Base-by-base conservation (phyloP, 2,113 vertebrate species). In the Epinephelus lanceolatus region DNA sequence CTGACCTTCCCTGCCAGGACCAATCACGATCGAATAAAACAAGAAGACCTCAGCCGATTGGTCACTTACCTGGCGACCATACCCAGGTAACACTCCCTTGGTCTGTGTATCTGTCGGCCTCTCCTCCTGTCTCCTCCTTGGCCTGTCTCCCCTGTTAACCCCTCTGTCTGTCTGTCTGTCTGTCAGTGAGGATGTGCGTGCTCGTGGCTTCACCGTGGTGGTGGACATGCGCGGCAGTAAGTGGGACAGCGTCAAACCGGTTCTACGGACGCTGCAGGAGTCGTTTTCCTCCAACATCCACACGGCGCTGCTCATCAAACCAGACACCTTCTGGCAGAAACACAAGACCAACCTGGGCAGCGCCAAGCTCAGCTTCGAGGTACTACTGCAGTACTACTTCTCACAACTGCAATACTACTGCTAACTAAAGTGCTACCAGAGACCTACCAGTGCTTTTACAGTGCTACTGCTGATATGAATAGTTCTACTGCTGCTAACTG, bases 301-400 rank as follows among this genome's bases (percentile, higher is more conserved):
- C 71, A 96, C 97, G 40, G 98, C 98, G 49, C 97, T 99, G 85
- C 98, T 99, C 94, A 99, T 99, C 94, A 99, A 99, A 90, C 98
- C 98, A 0, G 98, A 99, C 94, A 99, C 98, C 86, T 99, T 99
- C 95, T 99, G 98, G 98, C 98, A 99, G 94, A 99, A 99, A 83
- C 98, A 99, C 95, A 99, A 99, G 91, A 99, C 98, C 57, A 99
- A 99, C 95, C 98, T 99, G 10, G 98, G 98, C 94, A 99, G 98
- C 88, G 99, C 98, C 93, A 99, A 99, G 91, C 98, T 99, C 92
- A 98, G 97, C 93, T 99, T 99, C 42, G 98, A 99, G 98, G 98
- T 99, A 85, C 60, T 12, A 3, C 49, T 77, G 27, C 51, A 17
- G 25, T 42, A 61, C 72, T 53, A 7, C 18, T 25, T 1, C 52